A percentile compares a stretch with the other conserved stretches of the same genome.
Conservation (phyloP, 2,113 vertebrate species). For the Arothron firmamentum region DNA sequence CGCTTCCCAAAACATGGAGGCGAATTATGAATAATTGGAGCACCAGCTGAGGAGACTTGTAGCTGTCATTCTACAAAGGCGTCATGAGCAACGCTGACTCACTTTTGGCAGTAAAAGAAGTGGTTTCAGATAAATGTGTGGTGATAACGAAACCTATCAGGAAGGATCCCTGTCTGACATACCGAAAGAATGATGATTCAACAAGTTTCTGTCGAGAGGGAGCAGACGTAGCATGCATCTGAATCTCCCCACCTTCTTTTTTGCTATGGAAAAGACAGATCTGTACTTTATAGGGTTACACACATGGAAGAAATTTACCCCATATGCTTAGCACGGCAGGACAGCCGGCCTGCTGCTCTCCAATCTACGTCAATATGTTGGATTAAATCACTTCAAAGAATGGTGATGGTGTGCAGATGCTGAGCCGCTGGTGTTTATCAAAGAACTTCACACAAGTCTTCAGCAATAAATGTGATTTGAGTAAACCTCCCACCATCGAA, state of each 20-base stretch:
- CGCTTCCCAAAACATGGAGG: slow-evolving; percentile 69
- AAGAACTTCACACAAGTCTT: slow-evolving; percentile 41
- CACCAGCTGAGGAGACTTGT: slow-evolving; percentile 24
- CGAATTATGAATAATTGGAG: slow-evolving; percentile 44
- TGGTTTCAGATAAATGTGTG: slow-evolving; percentile 23
- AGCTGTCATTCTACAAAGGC: slow-evolving; percentile 20
- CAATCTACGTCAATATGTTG: slow-evolving; percentile 65
- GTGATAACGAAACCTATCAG: slow-evolving; percentile 30
- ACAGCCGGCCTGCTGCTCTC: slow-evolving; percentile 61
- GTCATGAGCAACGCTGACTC: slow-evolving; percentile 27
- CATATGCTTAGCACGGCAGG: slow-evolving; percentile 67
- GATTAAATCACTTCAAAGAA: slow-evolving; percentile 68
- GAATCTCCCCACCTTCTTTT: slow-evolving; percentile 49
- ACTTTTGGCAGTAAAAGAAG: slow-evolving; percentile 14
- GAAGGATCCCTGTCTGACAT: slow-evolving; percentile 3
- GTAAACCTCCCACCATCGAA: slow-evolving; percentile 20
- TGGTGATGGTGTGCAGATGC: slow-evolving; percentile 46
- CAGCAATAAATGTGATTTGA: slow-evolving; percentile 10
- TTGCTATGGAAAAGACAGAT: slow-evolving; percentile 59
- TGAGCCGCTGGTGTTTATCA: slow-evolving; percentile 40
- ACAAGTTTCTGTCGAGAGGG: slow-evolving; percentile 40
- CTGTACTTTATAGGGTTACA: slow-evolving; percentile 61
- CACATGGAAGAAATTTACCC: slow-evolving; percentile 70
- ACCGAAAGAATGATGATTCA: slow-evolving; percentile 30
- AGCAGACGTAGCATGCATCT: slow-evolving; percentile 42